Evolutionary conservation across 2,888 invertebrate genomes (phyloP).

Genomic region (Tillus elongatus): DNA sequence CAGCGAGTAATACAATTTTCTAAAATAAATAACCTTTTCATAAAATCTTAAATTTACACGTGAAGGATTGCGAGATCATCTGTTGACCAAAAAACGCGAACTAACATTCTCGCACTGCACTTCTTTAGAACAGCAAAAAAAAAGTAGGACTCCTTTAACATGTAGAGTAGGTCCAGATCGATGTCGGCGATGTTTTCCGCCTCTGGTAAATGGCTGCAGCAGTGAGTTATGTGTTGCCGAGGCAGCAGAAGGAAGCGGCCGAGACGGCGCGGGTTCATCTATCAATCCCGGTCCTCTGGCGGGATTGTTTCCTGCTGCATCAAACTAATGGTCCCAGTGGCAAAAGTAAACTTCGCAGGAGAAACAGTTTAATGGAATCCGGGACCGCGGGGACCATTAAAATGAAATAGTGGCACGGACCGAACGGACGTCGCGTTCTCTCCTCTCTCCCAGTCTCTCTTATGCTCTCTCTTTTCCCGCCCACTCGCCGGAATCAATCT

Average conservation of each 20-base stretch:
- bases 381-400: slow-evolving; percentile 49
- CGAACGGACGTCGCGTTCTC: slow-evolving; percentile 28
- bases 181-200: slow-evolving; percentile 14
- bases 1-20: too few relatives aligned
- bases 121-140: too few relatives aligned
- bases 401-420: slow-evolving; percentile 46
- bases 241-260: slow-evolving; percentile 36
- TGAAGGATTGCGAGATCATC: too few relatives aligned
- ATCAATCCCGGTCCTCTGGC: slow-evolving; percentile 39
- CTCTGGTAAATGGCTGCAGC: slow-evolving; percentile 16
- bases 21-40: too few relatives aligned
- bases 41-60: too few relatives aligned
- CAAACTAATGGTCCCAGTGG: slow-evolving; percentile 45
- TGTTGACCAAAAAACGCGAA: too few relatives aligned
- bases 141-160: too few relatives aligned
- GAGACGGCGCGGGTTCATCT: slow-evolving; percentile 32
- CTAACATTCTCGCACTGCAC: too few relatives aligned
- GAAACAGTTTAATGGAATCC: slow-evolving; percentile 51
- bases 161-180: too few relatives aligned
- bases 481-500: slow-evolving; percentile 30
- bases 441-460: slow-evolving; percentile 17
- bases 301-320: slow-evolving; percentile 46
- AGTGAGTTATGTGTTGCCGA: slow-evolving; percentile 36
- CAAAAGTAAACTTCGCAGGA: slow-evolving; percentile 44
- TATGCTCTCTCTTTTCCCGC: slow-evolving; percentile 11